Evolutionary conservation across 2,797 vertebrate species (phyloP).

Genomic region (Enteromius trimaculatus): DNA sequence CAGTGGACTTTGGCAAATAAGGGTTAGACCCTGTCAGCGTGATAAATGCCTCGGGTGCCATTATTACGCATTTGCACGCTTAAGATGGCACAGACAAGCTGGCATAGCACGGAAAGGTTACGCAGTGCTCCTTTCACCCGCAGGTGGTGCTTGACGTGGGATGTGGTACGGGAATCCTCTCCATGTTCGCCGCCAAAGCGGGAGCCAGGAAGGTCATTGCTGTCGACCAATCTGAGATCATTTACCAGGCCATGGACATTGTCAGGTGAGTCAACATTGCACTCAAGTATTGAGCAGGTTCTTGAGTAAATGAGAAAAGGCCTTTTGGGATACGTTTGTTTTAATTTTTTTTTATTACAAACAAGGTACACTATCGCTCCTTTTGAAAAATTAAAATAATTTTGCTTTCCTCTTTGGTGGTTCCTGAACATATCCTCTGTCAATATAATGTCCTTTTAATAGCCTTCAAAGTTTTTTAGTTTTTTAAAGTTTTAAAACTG

Average conservation of each 20-base stretch:
- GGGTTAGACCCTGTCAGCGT: constrained; percentile 52
- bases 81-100: constrained; percentile 46
- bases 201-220: constrained; percentile 91
- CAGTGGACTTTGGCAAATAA: constrained; percentile 44
- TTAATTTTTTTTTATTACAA: background rate
- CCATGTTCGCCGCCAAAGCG: constrained; percentile 93
- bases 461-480: background rate
- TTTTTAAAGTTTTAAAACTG: no score
- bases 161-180: constrained; percentile 95
- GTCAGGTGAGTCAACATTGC: constrained; percentile 80
- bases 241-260: constrained; percentile 97
- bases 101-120: constrained; percentile 20
- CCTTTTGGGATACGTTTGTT: background rate
- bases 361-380: background rate
- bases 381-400: background rate
- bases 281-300: background rate
- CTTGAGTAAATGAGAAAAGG: background rate
- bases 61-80: constrained; percentile 28
- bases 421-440: background rate
- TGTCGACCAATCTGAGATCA: constrained; percentile 95
- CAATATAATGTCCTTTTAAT: background rate
- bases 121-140: constrained; percentile 31
- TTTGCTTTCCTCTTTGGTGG: background rate
- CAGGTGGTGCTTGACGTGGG: constrained; percentile 96
- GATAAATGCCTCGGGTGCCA: constrained; percentile 50